Evolutionary conservation across 2,113 vertebrate species (phyloP), one percentile per base, ranked within the genome.

Genomic region (Girardinichthys multiradiatus): DNA sequence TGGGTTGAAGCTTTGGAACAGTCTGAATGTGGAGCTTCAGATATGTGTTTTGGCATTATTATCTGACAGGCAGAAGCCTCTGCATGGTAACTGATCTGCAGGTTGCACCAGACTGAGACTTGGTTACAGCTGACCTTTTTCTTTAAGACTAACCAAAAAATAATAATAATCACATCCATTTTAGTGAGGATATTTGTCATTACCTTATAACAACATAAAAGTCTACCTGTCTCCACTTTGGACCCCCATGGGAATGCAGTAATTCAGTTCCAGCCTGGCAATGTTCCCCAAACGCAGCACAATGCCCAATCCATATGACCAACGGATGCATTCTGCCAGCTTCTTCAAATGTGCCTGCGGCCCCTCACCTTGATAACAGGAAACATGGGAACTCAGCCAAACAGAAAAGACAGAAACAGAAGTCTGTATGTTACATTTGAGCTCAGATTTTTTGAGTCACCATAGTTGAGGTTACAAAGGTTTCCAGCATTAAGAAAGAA

Each of bases 401-500:
- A 29, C 10, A 31, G 27, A 68, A 59, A 26, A 57, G 6, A 8
- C 24, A 15, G 3, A 12, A 2, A 8, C 14, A 66, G n/a, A 35
- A 2, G 57, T 24, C 2, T 60, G 24, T 5, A 17, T 27, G 8
- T 10, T 61, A 21, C 48, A 59, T 17, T n/a, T 64, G 0, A 60
- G 13, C 39, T 64, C 6, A 42, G 12, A 5, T 60, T 57, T 48
- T 11, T 28, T 24, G 33, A 57, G 92, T 92, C 77, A 99, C 98
- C 97, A 2, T 99, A 99, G 90, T 98, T 96, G 70, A 99, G 95
- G 88, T 97, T 98, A 89, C 98, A 99, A 79, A 99, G 95, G 83
- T 99, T 99, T 59, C 98, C 98, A 0, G 98, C 98, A 17, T 99
- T 99, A 61, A 99, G 95, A 84, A 99, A 99, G 82, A 99, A 98